Evolutionary conservation across 2,888 invertebrate genomes (phyloP), one percentile per base, ranked within the genome.

Genomic region (Macrosoma leucophasiata): DNA sequence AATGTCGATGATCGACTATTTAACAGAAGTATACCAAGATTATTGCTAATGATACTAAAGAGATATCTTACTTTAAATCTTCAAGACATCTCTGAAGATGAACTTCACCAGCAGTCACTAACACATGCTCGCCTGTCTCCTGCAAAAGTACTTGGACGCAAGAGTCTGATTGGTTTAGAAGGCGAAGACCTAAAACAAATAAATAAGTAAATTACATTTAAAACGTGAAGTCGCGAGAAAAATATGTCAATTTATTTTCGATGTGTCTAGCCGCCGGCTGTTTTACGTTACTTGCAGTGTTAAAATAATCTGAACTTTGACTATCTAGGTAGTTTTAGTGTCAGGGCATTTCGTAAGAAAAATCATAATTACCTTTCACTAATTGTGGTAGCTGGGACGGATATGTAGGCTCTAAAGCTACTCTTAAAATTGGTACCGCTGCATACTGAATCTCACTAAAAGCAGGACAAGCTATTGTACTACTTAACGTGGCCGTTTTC

Each of bases 41-140:
- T n/a, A n/a, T n/a, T n/a, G n/a, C n/a, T n/a, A n/a, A n/a, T n/a
- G n/a, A n/a, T n/a, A n/a, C n/a, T 20, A 8, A 20, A 3, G 8
- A 3, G 4, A 9, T 20, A 10, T 56, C 72, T 69, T 55, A 84
- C 87, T 88, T 90, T 31, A 99, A 86, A 79, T 99, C 99, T 62
- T 95, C 94, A 3, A 99, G 82, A 75, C 99, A 99, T 60, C 97
- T 91, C 63, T 98, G 95, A 31, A 99, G 86, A 74, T 99, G 99
- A 2, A 99, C 94, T 81, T 99, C 97, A 0, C 99, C 99, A 2
- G 98, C 94, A 0, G 98, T 97, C 2, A 95, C 89, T 15, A 99
- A 85, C 1, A 99, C 95, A 62, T 96, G 92, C 64, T 99, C 98
- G 0, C 99, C 99, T 0, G 93, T 95, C 60, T 97, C 95, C 70